Base-by-base conservation (phyloP, 2,113 vertebrate species). In the Bufo bufo region DNA sequence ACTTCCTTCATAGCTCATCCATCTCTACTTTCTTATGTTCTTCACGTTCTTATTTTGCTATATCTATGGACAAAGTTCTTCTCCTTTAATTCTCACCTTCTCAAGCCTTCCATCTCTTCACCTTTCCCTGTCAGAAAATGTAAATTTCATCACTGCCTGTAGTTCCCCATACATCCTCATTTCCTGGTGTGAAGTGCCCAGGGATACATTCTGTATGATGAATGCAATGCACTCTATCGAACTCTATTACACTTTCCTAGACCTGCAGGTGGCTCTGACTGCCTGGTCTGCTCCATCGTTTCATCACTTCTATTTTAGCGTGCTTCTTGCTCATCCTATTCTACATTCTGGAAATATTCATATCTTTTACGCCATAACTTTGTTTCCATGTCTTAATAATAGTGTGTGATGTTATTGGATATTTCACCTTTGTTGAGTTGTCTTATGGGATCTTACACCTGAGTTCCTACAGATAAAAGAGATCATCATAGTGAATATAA, bases 121-220 rank as follows among this genome's bases (percentile, higher is more conserved):
- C 47, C 72, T 61, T 63, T 49, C 14, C 45, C 50, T 61, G 77
- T 59, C 56, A 6, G 56, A 65, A 83, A 83, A 87, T 88, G 86
- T 88, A 83, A 88, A 88, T 88, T 56, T 83, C 69, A 52, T 74
- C 80, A 63, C 58, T 54, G 80, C 58, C 78, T 77, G 58, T n/a
- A 77, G 80, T 59, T 83, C 80, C 54, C 80, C 80, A 81, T 87
- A 81, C 77, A 81, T 87, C 77, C 77, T 72, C 63, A 83, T 88
- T 88, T 88, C 86, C 80, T 19, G 23, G 69, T 65, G 80, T 83
- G 80, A 88, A 65, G 16, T 65, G 80, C 77, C 86, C 74, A 54
- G 86, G 80, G 86, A 88, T 77, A 74, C 69, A 83, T 88, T 88
- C 78, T 1, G 66, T 61, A 77, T 88, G 69, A 88, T 88, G 77